Base-by-base conservation (phyloP, 1,140 invertebrate genomes). In the Bombus sylvicola region DNA sequence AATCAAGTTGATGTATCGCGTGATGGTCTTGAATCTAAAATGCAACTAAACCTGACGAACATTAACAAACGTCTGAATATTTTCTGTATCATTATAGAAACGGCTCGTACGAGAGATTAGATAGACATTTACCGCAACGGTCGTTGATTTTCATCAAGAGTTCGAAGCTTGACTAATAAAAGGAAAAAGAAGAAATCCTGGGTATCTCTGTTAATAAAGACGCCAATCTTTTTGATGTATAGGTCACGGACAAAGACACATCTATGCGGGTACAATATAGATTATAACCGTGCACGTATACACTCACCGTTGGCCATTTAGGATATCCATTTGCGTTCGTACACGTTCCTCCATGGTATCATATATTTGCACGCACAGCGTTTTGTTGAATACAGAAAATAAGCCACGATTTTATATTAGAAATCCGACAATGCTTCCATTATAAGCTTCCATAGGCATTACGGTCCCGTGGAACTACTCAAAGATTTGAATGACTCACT, bases 351-450 rank as follows among this genome's bases (percentile, higher is more conserved):
- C 31, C 39, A 9, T 47, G 12, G 4, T 10, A n/a, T 41, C 28
- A 12, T 64, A 62, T 64, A 66, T 66, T 53, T 66, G 81, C 62
- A n/a, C 28, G 57, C n/a, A 31, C 31, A n/a, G 31, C 47, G 41
- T 74, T 57, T 57, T 39, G 12, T 37, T 28, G 43, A 41, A 64
- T 18, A 5, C 71, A 4, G 31, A 12, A 43, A 39, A 22, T 25
- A n/a, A 81, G 43, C 28, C n/a, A 69, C 34, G n/a, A 37, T 39
- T 53, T 37, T 37, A 53, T 39, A 41, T n/a, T 78, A n/a, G 37
- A 78, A 64, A 18, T 41, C n/a, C 18, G 41, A 81, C 68, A 81
- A 62, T 73, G 69, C 80, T 31, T 62, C 72, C 39, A 73, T 59
- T 59, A 41, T 53, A 6, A 8, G 28, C 15, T n/a, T 22, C 34